Evolutionary conservation across 35 echinoderm and acorn worm species (phyloP).

Genomic region (Ptychodera flava): DNA sequence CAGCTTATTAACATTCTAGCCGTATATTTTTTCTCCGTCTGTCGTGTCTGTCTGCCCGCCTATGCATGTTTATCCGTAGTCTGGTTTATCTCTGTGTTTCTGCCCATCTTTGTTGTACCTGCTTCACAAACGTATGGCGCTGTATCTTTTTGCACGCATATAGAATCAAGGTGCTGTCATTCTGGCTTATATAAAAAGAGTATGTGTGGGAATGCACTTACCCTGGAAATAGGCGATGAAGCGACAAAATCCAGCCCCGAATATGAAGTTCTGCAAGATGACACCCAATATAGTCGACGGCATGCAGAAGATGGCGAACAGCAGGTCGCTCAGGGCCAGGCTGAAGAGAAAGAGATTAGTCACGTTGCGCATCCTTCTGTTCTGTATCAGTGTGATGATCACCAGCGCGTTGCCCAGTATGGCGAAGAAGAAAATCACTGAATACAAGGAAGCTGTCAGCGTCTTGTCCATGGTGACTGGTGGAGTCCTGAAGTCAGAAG

Average conservation of each 20-base stretch:
- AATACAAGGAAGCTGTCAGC: constrained; percentile 9
- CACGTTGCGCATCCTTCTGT: neutral
- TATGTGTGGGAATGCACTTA: too few species aligned
- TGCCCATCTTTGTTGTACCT: too few species aligned
- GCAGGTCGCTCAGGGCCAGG: neutral
- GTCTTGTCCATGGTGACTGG: constrained; percentile 8
- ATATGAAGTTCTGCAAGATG: neutral
- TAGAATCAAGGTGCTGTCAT: too few species aligned
- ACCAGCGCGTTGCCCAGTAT: neutral
- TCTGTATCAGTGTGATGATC: neutral
- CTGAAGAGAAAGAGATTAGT: neutral
- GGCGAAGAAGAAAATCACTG: neutral
- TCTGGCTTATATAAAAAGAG: too few species aligned
- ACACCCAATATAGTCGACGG: neutral
- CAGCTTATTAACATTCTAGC: too few species aligned
- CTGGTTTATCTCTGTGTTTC: too few species aligned
- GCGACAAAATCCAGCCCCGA: neutral
- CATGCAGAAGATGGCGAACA: neutral
- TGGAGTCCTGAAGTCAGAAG: neutral
- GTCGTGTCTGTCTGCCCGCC: too few species aligned
- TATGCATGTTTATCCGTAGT: too few species aligned
- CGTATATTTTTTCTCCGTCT: too few species aligned
- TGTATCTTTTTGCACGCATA: too few species aligned
- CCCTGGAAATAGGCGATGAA: neutral
- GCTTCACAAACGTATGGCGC: too few species aligned